Conservation (phyloP, 2,888 invertebrate species). For the Oasisia sp. region DNA sequence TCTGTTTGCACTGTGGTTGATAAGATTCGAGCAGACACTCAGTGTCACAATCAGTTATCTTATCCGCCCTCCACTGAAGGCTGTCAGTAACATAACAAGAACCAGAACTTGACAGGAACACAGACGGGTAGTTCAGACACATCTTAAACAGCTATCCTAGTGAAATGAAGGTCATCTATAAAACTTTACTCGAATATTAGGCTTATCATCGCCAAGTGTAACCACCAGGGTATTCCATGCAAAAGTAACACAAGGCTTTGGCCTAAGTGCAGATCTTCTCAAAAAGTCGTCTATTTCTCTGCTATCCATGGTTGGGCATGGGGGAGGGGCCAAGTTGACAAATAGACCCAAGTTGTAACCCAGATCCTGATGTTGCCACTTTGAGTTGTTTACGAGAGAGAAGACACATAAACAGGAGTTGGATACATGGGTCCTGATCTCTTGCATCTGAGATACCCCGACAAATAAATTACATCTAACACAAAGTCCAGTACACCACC, state of each 20-base stretch:
- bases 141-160: background rate
- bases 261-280: background rate
- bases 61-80: background rate
- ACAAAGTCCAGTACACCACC: background rate
- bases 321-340: background rate
- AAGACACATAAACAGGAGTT: background rate
- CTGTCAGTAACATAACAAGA: background rate
- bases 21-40: background rate
- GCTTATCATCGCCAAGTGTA: background rate
- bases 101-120: background rate
- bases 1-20: background rate
- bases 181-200: background rate
- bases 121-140: background rate
- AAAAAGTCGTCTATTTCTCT: background rate
- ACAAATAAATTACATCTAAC: conserved; percentile 9
- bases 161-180: background rate
- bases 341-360: background rate
- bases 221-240: background rate
- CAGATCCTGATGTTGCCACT: background rate
- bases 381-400: background rate
- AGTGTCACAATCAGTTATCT: background rate
- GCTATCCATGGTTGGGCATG: background rate
- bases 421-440: background rate
- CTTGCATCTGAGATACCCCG: background rate
- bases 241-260: too few relatives aligned